Evolutionary conservation across 2,113 vertebrate genomes (phyloP).

Genomic region (Propithecus coquereli): DNA sequence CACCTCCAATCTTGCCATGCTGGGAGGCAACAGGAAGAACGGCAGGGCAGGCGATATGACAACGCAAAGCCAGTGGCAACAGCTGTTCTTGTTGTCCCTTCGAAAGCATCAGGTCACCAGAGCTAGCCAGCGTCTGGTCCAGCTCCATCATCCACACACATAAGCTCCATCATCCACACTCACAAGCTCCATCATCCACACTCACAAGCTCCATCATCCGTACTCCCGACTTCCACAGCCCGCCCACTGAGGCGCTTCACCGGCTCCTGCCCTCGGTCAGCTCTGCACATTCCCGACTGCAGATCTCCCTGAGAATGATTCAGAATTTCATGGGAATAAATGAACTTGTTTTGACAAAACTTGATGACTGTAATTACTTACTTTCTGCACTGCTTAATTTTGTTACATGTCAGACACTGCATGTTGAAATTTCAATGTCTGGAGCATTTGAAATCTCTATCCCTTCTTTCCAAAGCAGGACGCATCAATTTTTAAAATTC

Average conservation of each 20-base stretch:
- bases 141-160: too few relatives aligned
- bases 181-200: too few relatives aligned
- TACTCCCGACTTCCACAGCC: not conserved
- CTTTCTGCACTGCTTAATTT: not conserved
- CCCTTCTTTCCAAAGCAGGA: not conserved
- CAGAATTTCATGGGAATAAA: not conserved
- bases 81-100: not conserved
- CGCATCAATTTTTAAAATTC: not conserved
- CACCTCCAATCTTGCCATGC: not conserved
- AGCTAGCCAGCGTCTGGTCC: accelerated
- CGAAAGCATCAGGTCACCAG: not conserved
- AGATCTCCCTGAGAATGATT: too few relatives aligned
- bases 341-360: not conserved
- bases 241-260: accelerated
- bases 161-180: too few relatives aligned
- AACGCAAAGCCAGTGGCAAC: not conserved
- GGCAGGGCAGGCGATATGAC: not conserved
- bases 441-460: not conserved
- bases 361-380: not conserved
- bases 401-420: not conserved
- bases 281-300: not conserved
- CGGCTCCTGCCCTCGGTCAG: not conserved
- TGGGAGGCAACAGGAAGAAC: not conserved
- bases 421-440: not conserved
- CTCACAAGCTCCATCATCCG: too few relatives aligned